A percentile compares a stretch with the other conserved stretches of the same genome.
phyloP scores from a whole-genome alignment of 2,113 vertebrate genomes.

The Rallus limicola region DNA sequence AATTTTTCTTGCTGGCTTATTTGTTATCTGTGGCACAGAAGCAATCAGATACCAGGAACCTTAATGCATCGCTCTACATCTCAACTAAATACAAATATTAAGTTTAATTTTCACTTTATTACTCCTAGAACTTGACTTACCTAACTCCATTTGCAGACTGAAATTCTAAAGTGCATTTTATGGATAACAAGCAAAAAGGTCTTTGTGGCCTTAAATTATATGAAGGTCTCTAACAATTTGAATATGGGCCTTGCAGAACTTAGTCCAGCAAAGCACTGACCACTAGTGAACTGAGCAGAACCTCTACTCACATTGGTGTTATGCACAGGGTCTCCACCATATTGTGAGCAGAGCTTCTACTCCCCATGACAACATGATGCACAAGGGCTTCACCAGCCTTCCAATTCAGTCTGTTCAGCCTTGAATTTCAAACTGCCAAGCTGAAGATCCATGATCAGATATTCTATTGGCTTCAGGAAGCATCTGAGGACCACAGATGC shows the following conservation, averaged over 20 bases:
- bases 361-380: not conserved
- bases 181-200: not conserved
- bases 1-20: not conserved
- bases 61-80: not conserved
- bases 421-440: not conserved
- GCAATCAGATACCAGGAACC: not conserved
- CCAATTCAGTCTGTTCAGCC: not conserved
- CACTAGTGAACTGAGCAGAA: not conserved
- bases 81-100: not conserved
- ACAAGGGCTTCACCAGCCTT: not conserved
- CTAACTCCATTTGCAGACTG: not conserved
- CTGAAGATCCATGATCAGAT: not conserved
- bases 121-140: not conserved
- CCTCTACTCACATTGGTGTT: not conserved
- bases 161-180: not conserved
- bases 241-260: not conserved
- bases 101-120: not conserved
- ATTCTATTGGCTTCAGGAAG: not conserved
- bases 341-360: not conserved
- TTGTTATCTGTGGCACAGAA: not conserved
- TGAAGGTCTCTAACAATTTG: fast-evolving
- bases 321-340: fast-evolving
- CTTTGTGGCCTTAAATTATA: not conserved
- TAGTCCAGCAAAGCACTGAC: not conserved
- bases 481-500: not conserved